These are phyloP conservation scores for Subacronicta megacephala DNA, from an alignment of 2,888 invertebrate species.

Conservation along the genomic window DNA sequence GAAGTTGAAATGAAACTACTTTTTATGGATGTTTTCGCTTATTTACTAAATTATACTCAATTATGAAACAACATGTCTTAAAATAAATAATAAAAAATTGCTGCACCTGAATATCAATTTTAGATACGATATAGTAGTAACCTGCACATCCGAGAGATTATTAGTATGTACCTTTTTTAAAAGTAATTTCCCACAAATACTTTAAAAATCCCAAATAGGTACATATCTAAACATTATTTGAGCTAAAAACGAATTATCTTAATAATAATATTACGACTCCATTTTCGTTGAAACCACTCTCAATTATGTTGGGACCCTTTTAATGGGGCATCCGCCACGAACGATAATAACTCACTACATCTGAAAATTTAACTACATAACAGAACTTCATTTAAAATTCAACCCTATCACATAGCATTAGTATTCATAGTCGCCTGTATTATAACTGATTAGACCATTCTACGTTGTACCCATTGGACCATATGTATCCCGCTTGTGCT, in stretches of 20 bases:
- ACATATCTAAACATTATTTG: slow-evolving; percentile 27
- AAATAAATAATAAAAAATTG: background rate
- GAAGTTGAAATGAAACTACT: too few species aligned
- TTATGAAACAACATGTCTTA: too few species aligned
- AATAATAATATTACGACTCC: slow-evolving; percentile 63
- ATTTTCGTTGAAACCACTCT: slow-evolving; percentile 72
- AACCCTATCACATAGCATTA: slow-evolving; percentile 2
- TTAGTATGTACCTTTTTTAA: too few species aligned
- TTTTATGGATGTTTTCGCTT: too few species aligned
- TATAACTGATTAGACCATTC: slow-evolving; percentile 34
- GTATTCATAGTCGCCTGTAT: slow-evolving; percentile 14
- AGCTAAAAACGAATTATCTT: slow-evolving; percentile 44
- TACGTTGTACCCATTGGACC: slow-evolving; percentile 16
- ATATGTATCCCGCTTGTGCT: slow-evolving; percentile 52
- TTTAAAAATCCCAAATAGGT: background rate
- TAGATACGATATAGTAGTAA: too few species aligned
- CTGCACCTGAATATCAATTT: background rate
- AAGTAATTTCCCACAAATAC: too few species aligned
- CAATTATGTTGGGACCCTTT: slow-evolving; percentile 66
- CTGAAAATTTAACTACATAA: slow-evolving; percentile 39
- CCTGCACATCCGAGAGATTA: too few species aligned
- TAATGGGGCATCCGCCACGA: slow-evolving; percentile 63
- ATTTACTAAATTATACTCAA: too few species aligned
- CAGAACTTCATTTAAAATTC: slow-evolving; percentile 7
- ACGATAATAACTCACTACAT: slow-evolving; percentile 55